Conservation (phyloP, 2,797 vertebrate species). For the Pantherophis alleghaniensis region DNA sequence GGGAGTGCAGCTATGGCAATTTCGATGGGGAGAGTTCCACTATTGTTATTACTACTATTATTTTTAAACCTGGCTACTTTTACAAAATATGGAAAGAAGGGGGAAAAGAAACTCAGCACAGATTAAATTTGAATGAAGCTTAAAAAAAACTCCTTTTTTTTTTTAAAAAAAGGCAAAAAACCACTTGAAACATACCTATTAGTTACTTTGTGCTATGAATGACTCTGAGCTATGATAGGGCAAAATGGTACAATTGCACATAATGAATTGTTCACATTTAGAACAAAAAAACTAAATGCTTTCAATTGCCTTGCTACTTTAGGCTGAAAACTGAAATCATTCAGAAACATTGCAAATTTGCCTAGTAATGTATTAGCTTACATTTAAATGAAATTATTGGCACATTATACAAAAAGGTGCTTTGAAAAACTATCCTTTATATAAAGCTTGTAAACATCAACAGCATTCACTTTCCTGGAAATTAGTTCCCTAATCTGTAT, state of each 20-base stretch:
- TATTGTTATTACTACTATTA: constrained; percentile 2
- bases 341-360: constrained; percentile 47
- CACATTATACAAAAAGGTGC: constrained; percentile 37
- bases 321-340: constrained; percentile 43
- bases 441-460: constrained; percentile 48
- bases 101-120: neutral
- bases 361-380: constrained; percentile 49
- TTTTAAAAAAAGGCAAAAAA: constrained; percentile 23
- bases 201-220: constrained; percentile 55
- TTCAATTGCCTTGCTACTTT: constrained; percentile 49
- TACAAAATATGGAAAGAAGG: constrained; percentile 37
- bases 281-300: constrained; percentile 45
- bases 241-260: neutral
- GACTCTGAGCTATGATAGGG: constrained; percentile 51
- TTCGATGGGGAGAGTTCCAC: neutral
- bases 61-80: constrained; percentile 4
- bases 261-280: constrained; percentile 53
- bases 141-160: constrained; percentile 50
- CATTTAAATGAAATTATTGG: constrained; percentile 56
- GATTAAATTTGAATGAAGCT: constrained; percentile 63
- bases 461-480: constrained; percentile 36
- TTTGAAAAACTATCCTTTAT: constrained; percentile 40
- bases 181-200: constrained; percentile 57
- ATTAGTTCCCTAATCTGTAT: neutral
- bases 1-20: constrained; percentile 72